Conservation (phyloP, 2,113 vertebrate species). For the Origma solitaria region DNA sequence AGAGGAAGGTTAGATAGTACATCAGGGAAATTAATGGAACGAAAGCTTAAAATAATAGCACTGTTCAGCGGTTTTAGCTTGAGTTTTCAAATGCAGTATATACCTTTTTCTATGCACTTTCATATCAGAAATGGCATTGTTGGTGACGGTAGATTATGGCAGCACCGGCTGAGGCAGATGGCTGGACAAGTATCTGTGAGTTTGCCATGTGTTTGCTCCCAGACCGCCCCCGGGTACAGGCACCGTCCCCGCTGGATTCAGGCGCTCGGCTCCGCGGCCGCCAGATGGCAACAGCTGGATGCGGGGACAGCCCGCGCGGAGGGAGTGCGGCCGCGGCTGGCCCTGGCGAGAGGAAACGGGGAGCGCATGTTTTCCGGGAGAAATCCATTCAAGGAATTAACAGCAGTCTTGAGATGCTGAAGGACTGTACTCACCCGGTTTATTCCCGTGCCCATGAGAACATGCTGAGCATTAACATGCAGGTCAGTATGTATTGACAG, state of each 20-base stretch:
- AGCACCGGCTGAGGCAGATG: background rate
- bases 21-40: background rate
- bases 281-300: slow-evolving; percentile 24
- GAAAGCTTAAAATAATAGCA: background rate
- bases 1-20: background rate
- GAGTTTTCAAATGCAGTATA: background rate
- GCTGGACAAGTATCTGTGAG: background rate
- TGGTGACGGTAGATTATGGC: background rate
- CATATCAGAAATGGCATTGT: background rate
- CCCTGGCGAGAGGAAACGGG: fast-evolving
- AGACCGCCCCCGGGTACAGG: background rate
- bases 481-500: fast-evolving
- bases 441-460: background rate
- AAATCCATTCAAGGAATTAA: background rate
- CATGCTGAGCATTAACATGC: background rate
- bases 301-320: background rate
- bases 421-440: background rate
- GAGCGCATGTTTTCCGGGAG: background rate
- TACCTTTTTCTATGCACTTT: background rate
- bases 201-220: background rate
- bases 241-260: background rate
- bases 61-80: background rate
- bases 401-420: background rate
- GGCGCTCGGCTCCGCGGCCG: background rate
- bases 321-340: fast-evolving